phyloP scores from a whole-genome alignment of 2,888 invertebrate species.

The Ophioninae sp. region DNA sequence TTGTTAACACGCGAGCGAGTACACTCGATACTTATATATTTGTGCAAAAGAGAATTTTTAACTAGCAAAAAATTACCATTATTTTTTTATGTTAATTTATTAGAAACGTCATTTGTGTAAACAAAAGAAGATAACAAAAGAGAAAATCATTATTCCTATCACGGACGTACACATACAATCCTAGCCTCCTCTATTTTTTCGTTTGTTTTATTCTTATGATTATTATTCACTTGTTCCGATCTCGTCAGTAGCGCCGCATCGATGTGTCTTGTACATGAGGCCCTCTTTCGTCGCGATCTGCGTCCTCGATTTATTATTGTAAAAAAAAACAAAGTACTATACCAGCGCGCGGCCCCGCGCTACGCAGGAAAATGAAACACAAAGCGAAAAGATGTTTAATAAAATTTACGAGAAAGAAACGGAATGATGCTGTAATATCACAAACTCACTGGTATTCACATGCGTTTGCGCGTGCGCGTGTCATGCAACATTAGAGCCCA shows the following conservation, averaged over 20 bases:
- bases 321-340: conserved; percentile 34
- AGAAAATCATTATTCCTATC: conserved; percentile 24
- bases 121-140: conserved; percentile 57
- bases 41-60: conserved; percentile 60
- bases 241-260: conserved; percentile 21
- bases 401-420: conserved; percentile 10
- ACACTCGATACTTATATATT: conserved; percentile 49
- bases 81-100: conserved; percentile 64
- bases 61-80: conserved; percentile 58
- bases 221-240: background rate
- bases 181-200: background rate
- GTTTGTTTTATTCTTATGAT: background rate
- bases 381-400: conserved; percentile 4
- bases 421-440: conserved; percentile 1
- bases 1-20: conserved; percentile 43
- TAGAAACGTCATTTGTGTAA: conserved; percentile 65
- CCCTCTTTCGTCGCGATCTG: conserved; percentile 40
- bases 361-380: conserved; percentile 22
- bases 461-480: background rate
- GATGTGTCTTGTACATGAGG: conserved; percentile 28
- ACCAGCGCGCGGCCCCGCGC: conserved; percentile 35
- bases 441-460: background rate
- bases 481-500: conserved; percentile 27
- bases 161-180: too few relatives aligned
- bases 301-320: conserved; percentile 56